These are phyloP conservation scores for Pyrgus malvae DNA, from an alignment of 2,888 invertebrate genomes.

Conservation along the genomic window DNA sequence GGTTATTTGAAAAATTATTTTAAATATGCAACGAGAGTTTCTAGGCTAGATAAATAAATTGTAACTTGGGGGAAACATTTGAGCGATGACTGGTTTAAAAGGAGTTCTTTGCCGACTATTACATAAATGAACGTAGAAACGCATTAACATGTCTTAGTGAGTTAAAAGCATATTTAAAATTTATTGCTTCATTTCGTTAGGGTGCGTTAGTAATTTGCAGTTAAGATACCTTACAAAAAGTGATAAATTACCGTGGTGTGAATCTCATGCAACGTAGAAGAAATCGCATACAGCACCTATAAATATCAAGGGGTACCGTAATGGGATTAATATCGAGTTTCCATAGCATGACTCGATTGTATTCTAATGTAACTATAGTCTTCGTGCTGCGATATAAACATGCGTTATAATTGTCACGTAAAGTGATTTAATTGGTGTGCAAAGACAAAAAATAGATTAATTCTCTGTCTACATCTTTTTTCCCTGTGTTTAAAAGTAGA, in stretches of 20 bases:
- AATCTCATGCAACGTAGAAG: slow-evolving; percentile 5
- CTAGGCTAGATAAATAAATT: slow-evolving; percentile 5
- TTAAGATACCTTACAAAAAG: slow-evolving; percentile 1
- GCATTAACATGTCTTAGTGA: slow-evolving; percentile 4
- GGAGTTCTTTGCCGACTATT: neutral
- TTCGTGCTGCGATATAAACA: slow-evolving; percentile 53
- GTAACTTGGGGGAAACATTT: slow-evolving; percentile 15
- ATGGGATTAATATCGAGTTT: slow-evolving; percentile 52
- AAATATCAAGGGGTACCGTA: slow-evolving; percentile 48
- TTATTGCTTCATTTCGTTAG: slow-evolving; percentile 8
- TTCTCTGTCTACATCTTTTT: neutral
- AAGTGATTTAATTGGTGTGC: slow-evolving; percentile 45
- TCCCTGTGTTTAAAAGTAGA: too few species aligned
- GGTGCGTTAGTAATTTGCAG: slow-evolving; percentile 8
- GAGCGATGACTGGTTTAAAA: slow-evolving; percentile 11
- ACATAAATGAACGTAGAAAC: slow-evolving; percentile 7
- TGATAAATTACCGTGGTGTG: neutral
- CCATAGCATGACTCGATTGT: slow-evolving; percentile 53
- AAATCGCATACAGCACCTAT: neutral
- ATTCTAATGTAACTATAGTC: slow-evolving; percentile 44
- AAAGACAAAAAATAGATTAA: neutral
- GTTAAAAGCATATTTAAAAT: neutral
- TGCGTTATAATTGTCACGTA: slow-evolving; percentile 54
- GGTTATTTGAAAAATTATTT: slow-evolving; percentile 10
- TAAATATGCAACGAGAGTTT: slow-evolving; percentile 8